Evolutionary conservation across 2,888 invertebrate genomes (phyloP), one percentile per base, ranked within the genome.

Genomic region (Drosophila helvetica): DNA sequence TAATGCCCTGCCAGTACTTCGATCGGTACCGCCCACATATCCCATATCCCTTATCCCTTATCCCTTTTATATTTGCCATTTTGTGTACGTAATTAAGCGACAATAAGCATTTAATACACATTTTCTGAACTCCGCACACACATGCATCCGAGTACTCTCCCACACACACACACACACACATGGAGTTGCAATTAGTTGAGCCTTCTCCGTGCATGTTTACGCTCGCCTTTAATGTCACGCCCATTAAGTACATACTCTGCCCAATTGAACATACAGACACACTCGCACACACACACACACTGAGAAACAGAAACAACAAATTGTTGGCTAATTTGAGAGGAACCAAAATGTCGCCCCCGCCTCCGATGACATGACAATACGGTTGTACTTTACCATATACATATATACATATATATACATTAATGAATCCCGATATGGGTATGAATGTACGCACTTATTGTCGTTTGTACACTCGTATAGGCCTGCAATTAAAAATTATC

Each of bases 81-180:
- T 68, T 74, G 80, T 78, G 78, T 80, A 71, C 68, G 80, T 79
- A 89, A 89, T 89, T 85, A 89, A 88, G 89, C 87, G 88, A 81
- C 89, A 87, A 85, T 89, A 89, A 83, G 87, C 86, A 87, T 88
- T 85, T 88, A 88, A 88, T 89, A 88, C 80, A 83, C 83, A 87
- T 87, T 87, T 85, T 71, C 48, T 19, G 43, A 3, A 47, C 17
- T 51, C 18, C 19, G 48, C 57, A 58, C 54, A 56, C 38, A 58
- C 55, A 22, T 22, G 3, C 22, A 22, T 19, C 1, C 19, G 19
- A 19, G 19, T 19, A 19, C n/a, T n/a, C n/a, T n/a, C n/a, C n/a
- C n/a, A 38, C 38, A 50, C 54, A 58, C 54, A 56, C 38, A 60
- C 58, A 50, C 48, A 57, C 52, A 64, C 46, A 56, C 54, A 38